Conservation (phyloP, 2,888 invertebrate genomes). For the Syrphus vitripennis region DNA sequence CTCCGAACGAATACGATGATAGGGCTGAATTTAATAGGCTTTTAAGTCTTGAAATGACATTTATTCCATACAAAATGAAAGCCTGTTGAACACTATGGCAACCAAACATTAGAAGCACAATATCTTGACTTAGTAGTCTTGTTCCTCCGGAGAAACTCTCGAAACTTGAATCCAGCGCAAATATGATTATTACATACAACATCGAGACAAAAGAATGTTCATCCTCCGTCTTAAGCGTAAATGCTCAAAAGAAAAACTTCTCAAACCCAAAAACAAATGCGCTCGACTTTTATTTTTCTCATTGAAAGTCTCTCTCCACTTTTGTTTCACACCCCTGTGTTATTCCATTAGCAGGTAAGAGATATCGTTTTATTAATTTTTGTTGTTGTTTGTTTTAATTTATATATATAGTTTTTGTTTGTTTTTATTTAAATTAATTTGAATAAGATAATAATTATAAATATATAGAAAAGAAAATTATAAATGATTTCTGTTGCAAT, state of each 20-base stretch:
- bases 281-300: constrained; percentile 45
- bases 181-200: too few species aligned
- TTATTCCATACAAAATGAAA: too few species aligned
- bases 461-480: constrained; percentile 66
- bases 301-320: constrained; percentile 67
- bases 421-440: constrained; percentile 58
- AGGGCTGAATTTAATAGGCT: too few species aligned
- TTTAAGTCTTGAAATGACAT: too few species aligned
- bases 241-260: not conserved
- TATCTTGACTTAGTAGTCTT: too few species aligned
- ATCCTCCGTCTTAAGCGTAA: too few species aligned
- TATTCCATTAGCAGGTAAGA: constrained; percentile 58
- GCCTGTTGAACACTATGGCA: too few species aligned
- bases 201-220: too few species aligned
- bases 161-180: too few species aligned
- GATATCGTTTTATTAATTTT: constrained; percentile 52
- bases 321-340: constrained; percentile 66
- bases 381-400: constrained; percentile 41
- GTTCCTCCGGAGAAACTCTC: too few species aligned
- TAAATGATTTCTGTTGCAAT: constrained; percentile 63
- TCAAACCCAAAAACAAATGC: constrained; percentile 13
- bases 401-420: constrained; percentile 52
- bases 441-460: constrained; percentile 60
- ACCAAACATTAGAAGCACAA: too few species aligned
- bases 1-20: too few species aligned